Evolutionary conservation across 1,140 invertebrate species (phyloP).

Genomic region (Prorops nasuta): DNA sequence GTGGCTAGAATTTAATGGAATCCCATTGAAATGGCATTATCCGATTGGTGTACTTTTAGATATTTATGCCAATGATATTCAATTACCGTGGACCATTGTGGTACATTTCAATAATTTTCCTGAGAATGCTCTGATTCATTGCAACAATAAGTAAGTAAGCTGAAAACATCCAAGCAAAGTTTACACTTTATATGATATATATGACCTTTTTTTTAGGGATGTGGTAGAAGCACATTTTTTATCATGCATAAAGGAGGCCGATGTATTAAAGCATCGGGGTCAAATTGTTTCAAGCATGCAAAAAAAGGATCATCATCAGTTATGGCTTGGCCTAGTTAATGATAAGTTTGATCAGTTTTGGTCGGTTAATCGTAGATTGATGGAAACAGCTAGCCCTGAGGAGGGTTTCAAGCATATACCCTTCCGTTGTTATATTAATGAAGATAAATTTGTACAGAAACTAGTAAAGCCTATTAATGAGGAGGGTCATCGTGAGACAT

Average conservation of each 20-base stretch:
- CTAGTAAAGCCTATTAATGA: slow-evolving; percentile 73
- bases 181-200: slow-evolving; percentile 1
- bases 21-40: slow-evolving; percentile 93
- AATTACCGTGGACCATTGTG: slow-evolving; percentile 88
- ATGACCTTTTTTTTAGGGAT: slow-evolving; percentile 66
- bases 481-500: slow-evolving; percentile 72
- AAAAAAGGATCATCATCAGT: slow-evolving; percentile 94
- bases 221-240: slow-evolving; percentile 91
- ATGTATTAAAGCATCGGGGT: slow-evolving; percentile 91
- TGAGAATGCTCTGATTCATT: slow-evolving; percentile 74
- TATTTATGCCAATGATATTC: slow-evolving; percentile 69
- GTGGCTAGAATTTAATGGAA: slow-evolving; percentile 94
- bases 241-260: slow-evolving; percentile 95
- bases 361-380: slow-evolving; percentile 92
- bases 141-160: slow-evolving; percentile 68
- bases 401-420: slow-evolving; percentile 92
- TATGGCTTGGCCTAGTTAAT: slow-evolving; percentile 93
- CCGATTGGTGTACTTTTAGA: slow-evolving; percentile 95
- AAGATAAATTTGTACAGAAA: slow-evolving; percentile 72
- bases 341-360: slow-evolving; percentile 99
- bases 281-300: slow-evolving; percentile 93
- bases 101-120: slow-evolving; percentile 95
- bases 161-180: no score
- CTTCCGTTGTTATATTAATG: slow-evolving; percentile 82
- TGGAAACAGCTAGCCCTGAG: slow-evolving; percentile 75